phyloP scores from a whole-genome alignment of 2,113 vertebrate species.

The Triplophysa rosa region DNA sequence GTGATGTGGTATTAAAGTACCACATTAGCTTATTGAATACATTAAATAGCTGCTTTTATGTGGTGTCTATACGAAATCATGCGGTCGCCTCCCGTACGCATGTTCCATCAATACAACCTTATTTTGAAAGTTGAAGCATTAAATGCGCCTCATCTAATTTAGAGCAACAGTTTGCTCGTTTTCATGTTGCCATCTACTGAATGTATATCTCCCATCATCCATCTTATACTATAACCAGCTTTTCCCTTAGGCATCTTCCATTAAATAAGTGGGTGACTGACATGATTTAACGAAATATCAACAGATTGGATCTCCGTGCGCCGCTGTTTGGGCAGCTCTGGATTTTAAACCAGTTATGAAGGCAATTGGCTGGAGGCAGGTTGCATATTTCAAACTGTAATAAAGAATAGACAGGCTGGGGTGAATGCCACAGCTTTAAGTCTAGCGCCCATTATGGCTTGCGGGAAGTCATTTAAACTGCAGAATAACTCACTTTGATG shows the following conservation, averaged over 20 bases:
- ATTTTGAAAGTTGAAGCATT: slow-evolving; percentile 1
- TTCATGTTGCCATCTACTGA: background rate
- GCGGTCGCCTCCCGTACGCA: background rate
- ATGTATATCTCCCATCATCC: slow-evolving; percentile 5
- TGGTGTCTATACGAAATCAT: background rate
- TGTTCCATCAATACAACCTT: slow-evolving; percentile 5
- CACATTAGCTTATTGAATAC: slow-evolving; percentile 21
- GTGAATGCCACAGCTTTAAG: slow-evolving; percentile 39
- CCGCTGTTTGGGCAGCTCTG: slow-evolving; percentile 40
- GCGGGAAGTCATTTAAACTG: slow-evolving; percentile 46
- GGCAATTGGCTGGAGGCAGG: slow-evolving; percentile 34
- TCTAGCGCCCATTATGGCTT: slow-evolving; percentile 37
- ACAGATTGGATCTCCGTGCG: slow-evolving; percentile 32
- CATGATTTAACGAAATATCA: slow-evolving; percentile 38
- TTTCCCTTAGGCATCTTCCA: slow-evolving; percentile 7
- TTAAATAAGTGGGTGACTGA: slow-evolving; percentile 34
- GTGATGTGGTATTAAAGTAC: background rate
- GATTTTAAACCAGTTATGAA: slow-evolving; percentile 45
- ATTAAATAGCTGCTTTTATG: background rate
- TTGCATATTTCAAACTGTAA: slow-evolving; percentile 48
- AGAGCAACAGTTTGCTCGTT: background rate
- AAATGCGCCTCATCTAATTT: background rate
- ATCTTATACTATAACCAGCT: slow-evolving; percentile 14
- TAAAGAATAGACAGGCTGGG: slow-evolving; percentile 27
- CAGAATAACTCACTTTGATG: slow-evolving; percentile 49